Evolutionary conservation across 2,113 vertebrate genomes (phyloP), one percentile per base, ranked within the genome.

Genomic region (Menidia beryllina): DNA sequence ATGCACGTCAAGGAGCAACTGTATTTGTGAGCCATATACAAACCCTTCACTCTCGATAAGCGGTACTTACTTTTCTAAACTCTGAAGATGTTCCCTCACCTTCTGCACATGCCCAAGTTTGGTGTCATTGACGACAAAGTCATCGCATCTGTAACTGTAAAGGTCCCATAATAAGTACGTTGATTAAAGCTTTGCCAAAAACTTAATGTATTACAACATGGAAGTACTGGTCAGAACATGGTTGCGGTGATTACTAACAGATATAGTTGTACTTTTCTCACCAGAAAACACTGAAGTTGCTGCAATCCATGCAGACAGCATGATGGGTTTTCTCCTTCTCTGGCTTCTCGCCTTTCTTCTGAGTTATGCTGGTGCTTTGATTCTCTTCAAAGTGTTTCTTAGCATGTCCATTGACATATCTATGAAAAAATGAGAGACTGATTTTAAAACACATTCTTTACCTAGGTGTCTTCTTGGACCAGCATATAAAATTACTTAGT

Each of bases 331-430:
- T 96, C 47, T 98, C 96, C 57, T 92, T 92, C 38, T 94, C 93
- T 61, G 91, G 93, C 79, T 96, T 97, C 76, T 98, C 98, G 27
- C 91, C 81, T 86, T 95, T 97, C 89, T 94, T 97, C 66, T 95
- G 95, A 85, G 92, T 92, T 68, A 74, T 77, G 75, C 93, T 65
- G 52, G 90, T 82, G 69, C 88, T 80, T 65, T 96, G 96, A 59
- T 94, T 93, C 62, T 99, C 98, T 91, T 99, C 98, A 23, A 96
- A 99, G 93, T 99, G 98, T 85, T 98, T 98, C 93, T 98, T 98
- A 72, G 98, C 97, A 80, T 99, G 97, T 60, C 97, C 97, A 76
- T 98, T 99, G 62, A 99, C 97, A 64, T 99, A 99, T 85, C 98
- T 99, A 25, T 48, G 7, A 10, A 11, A 3, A 58, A 27, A 21